These are phyloP conservation scores for Tetramorium alpestre DNA, from an alignment of 1,140 invertebrate genomes.

Conservation along the genomic window DNA sequence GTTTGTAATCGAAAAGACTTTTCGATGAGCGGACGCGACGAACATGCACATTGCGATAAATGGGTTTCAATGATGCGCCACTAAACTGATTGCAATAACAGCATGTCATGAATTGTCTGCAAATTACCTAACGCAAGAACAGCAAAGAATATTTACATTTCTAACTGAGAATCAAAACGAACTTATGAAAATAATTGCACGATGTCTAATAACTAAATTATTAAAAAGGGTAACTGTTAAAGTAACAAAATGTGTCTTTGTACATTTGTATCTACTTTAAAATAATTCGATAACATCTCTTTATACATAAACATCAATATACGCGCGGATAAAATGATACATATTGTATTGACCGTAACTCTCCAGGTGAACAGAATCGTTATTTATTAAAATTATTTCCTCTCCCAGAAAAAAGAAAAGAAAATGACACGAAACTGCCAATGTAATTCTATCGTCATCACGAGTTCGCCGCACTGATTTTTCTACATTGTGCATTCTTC, in stretches of 20 bases:
- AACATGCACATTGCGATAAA: constrained; percentile 8
- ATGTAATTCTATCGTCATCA: neutral
- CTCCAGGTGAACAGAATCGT: neutral
- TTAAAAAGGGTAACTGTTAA: neutral
- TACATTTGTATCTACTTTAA: neutral
- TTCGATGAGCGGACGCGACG: neutral
- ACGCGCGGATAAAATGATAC: neutral
- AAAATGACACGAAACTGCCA: neutral
- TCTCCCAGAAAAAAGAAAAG: neutral
- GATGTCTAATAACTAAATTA: neutral
- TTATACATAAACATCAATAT: neutral
- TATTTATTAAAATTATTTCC: neutral
- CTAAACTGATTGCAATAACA: constrained; percentile 5
- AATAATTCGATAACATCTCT: neutral
- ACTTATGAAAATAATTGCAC: neutral
- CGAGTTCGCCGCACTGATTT: neutral
- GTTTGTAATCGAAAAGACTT: constrained; percentile 28
- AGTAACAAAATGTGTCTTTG: neutral
- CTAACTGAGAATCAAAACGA: neutral
- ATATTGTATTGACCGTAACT: neutral
- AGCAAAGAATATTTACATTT: neutral
- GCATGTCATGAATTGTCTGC: constrained; percentile 22
- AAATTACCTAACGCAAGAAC: neutral
- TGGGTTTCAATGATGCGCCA: neutral
- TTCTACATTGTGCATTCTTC: neutral